Evolutionary conservation across 1,140 invertebrate genomes (phyloP).

Genomic region (Rhynchophorus ferrugineus): DNA sequence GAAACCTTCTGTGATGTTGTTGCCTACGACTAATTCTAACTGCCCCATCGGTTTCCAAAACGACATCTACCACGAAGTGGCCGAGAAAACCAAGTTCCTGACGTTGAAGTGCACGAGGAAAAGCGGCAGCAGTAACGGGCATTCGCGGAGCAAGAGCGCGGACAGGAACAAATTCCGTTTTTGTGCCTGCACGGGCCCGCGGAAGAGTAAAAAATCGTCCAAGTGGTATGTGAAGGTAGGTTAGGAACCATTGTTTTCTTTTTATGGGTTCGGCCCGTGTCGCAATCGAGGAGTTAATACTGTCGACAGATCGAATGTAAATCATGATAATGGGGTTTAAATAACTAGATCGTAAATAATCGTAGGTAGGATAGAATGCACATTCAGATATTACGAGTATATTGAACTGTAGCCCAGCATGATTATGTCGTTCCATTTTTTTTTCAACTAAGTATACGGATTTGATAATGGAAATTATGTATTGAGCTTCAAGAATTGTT

Average conservation of each 20-base stretch:
- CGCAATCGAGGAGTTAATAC: neutral
- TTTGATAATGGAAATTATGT: no score
- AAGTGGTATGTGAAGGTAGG: conserved; percentile 47
- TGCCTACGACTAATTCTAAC: conserved; percentile 32
- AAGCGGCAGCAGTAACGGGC: conserved; percentile 10
- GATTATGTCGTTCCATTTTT: no score
- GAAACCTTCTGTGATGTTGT: no score
- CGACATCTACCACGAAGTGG: conserved; percentile 34
- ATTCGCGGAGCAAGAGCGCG: conserved; percentile 23
- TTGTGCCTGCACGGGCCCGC: conserved; percentile 34
- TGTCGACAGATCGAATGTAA: no score
- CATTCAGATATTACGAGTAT: no score
- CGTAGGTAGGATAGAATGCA: no score
- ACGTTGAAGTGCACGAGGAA: conserved; percentile 37
- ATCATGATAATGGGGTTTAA: no score
- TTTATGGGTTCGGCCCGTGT: neutral
- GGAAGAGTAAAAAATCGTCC: conserved; percentile 32
- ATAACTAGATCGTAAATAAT: no score
- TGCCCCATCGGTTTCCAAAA: conserved; percentile 33
- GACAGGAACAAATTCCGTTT: conserved; percentile 30
- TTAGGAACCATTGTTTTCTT: neutral
- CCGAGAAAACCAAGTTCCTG: conserved; percentile 40
- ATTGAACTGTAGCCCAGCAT: no score
- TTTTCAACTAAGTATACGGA: no score
- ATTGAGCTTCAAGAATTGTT: no score